Evolutionary conservation across 2,113 vertebrate genomes (phyloP).

Genomic region (Pristiophorus japonicus): DNA sequence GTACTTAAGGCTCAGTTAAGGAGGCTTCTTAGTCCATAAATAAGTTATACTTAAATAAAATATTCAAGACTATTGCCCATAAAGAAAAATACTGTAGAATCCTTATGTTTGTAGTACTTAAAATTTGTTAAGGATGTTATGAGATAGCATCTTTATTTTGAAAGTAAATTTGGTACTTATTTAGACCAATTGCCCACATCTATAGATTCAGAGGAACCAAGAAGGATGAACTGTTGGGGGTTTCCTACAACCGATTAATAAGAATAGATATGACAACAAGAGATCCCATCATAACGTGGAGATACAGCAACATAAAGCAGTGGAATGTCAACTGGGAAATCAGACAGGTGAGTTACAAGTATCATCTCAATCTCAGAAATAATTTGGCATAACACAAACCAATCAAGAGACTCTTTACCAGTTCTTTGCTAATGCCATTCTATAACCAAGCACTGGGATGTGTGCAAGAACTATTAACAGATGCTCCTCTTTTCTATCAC

Average conservation of each 20-base stretch:
- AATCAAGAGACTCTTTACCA: background rate
- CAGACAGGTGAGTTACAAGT: conserved; percentile 66
- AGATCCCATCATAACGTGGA: conserved; percentile 86
- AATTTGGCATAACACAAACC: background rate
- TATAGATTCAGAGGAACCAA: conserved; percentile 84
- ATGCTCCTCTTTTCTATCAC: background rate
- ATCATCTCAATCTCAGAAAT: background rate
- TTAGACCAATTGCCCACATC: background rate
- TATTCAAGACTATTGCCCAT: background rate
- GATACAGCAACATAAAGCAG: conserved; percentile 93
- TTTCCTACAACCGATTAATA: conserved; percentile 91
- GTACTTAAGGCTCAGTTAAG: too few relatives aligned
- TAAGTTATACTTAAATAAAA: background rate
- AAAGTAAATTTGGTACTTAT: background rate
- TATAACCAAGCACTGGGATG: background rate
- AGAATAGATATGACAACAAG: conserved; percentile 78
- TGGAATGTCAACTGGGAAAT: conserved; percentile 99
- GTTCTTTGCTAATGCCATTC: background rate
- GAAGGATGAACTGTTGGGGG: conserved; percentile 90
- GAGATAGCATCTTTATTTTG: background rate
- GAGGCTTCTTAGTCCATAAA: background rate
- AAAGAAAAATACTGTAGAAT: background rate
- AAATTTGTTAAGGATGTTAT: background rate
- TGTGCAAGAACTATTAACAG: background rate
- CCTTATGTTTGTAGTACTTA: background rate